Evolutionary conservation across 2,113 vertebrate genomes (phyloP), one percentile per base, ranked within the genome.

Genomic region (Brachyhypopomus gauderio): DNA sequence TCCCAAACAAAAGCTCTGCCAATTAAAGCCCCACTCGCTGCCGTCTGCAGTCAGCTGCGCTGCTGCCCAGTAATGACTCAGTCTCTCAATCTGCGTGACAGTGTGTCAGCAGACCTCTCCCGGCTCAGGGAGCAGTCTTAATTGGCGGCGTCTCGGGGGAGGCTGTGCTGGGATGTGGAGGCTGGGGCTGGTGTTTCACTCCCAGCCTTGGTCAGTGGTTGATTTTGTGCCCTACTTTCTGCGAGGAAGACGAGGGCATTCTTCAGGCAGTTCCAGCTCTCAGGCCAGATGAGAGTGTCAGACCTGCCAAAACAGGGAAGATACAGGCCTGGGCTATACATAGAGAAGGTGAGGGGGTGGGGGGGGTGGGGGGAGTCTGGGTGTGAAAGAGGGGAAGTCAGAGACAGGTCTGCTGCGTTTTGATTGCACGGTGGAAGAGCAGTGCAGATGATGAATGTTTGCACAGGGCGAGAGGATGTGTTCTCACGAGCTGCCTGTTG

Each of bases 1-100:
- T 80, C 55, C 81, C 81, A 85, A 85, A 85, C 85, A 84, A 87
- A 85, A 82, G 75, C 78, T 86, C 80, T 85, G 82, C 84, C 85
- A 88, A 85, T 86, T 87, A 87, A 84, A 84, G 78, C 62, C 80
- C 75, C 78, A 77, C 76, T 79, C 73, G 69, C 84, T 81, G 78
- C 74, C 84, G 82, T 75, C 81, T 83, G 83, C 64, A 77, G 70
- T 81, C 73, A 85, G 77, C 79, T 77, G 72, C 83, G 60, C 73
- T 36, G 59, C 63, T 80, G 67, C 78, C 75, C 64, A 67, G 75
- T 84, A 85, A 83, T 86, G 84, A 82, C 78, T 86, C 84, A 83
- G 82, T 80, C 78, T 86, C 81, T 86, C 80, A 79, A 83, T 88
- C 82, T 86, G 86, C 83, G 85, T 87, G 86, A 86, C 85, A 87